Conservation (phyloP, 2,888 invertebrate species). For the Phragmatobia fuliginosa region DNA sequence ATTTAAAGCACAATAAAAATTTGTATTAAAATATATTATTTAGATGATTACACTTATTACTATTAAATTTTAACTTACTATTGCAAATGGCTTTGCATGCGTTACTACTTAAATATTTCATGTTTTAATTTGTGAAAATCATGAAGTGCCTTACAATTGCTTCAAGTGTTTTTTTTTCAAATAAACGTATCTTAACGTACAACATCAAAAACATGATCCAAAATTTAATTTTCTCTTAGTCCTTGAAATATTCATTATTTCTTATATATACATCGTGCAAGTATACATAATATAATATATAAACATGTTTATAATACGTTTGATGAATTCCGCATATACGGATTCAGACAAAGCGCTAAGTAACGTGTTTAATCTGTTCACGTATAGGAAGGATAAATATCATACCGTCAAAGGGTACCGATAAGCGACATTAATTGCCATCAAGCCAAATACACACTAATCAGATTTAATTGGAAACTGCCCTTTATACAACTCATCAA, state of each 20-base stretch:
- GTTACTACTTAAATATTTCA: no score
- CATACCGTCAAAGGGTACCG: conserved; percentile 43
- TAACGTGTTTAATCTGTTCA: conserved; percentile 35
- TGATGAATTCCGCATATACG: not conserved
- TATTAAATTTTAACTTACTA: not conserved
- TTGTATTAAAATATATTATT: not conserved
- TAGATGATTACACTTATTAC: not conserved
- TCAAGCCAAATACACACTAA: conserved; percentile 42
- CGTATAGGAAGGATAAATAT: conserved; percentile 40
- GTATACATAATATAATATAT: not conserved
- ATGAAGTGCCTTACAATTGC: no score
- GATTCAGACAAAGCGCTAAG: not conserved
- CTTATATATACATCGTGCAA: not conserved
- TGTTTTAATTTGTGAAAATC: no score
- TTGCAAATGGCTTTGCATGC: no score
- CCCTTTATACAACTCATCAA: conserved; percentile 33
- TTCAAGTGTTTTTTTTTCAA: no score
- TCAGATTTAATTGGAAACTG: conserved; percentile 48
- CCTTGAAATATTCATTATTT: no score
- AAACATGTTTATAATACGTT: not conserved
- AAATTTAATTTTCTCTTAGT: no score
- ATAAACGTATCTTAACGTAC: no score
- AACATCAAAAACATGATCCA: no score
- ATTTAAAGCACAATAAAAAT: not conserved
- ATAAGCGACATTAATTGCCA: conserved; percentile 45